These are phyloP conservation scores for Enteromius viviparus DNA, from an alignment of 2,797 vertebrate species.

Conservation along the genomic window DNA sequence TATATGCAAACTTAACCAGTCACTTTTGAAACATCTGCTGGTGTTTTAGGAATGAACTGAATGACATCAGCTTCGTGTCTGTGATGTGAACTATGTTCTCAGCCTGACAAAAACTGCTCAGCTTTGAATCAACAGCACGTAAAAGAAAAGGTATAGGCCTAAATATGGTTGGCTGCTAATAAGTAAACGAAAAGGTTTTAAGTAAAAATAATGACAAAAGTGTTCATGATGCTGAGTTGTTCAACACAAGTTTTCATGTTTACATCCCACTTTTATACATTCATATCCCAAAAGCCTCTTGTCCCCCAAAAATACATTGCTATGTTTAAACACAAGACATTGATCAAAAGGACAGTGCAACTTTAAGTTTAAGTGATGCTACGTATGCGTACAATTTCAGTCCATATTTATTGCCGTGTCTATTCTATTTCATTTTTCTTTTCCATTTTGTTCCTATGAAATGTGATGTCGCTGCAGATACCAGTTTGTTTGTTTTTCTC, in stretches of 20 bases:
- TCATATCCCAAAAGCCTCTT: slow-evolving; percentile 73
- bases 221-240: slow-evolving; percentile 80
- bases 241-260: slow-evolving; percentile 76
- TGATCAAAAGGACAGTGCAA: slow-evolving; percentile 79
- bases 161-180: neutral
- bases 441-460: slow-evolving; percentile 55
- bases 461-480: slow-evolving; percentile 53
- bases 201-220: slow-evolving; percentile 55
- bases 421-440: slow-evolving; percentile 63
- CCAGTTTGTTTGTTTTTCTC: slow-evolving; percentile 3
- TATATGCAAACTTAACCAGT: slow-evolving; percentile 3
- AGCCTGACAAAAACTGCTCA: neutral
- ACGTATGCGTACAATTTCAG: slow-evolving; percentile 76
- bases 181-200: neutral
- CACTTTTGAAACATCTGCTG: slow-evolving; percentile 4
- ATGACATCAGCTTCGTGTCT: neutral
- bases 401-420: slow-evolving; percentile 66
- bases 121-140: neutral
- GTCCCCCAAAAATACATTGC: slow-evolving; percentile 79
- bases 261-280: slow-evolving; percentile 78
- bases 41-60: slow-evolving; percentile 15
- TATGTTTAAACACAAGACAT: slow-evolving; percentile 79
- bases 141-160: neutral
- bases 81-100: neutral
- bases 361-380: slow-evolving; percentile 81